A percentile compares a stretch with the other conserved stretches of the same genome.
These are phyloP conservation scores for Avahi laniger DNA, from an alignment of 2,797 vertebrate genomes.

Conservation along the genomic window DNA sequence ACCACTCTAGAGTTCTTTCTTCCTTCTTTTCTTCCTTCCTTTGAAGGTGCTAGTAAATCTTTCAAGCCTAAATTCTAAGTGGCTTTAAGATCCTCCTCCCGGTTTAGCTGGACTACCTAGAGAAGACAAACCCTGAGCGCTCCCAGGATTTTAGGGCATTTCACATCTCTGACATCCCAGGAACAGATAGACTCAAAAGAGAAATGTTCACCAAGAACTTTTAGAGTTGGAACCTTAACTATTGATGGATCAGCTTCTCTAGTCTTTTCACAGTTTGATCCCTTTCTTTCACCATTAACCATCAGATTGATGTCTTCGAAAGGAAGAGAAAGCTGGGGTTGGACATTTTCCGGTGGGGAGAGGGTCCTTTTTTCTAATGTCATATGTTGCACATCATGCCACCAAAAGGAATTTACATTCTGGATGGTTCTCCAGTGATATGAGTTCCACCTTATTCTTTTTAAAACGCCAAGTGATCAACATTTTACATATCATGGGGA, in stretches of 20 bases:
- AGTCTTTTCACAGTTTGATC: neutral
- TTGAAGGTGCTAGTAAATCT: neutral
- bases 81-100: neutral
- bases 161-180: neutral
- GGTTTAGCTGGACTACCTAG: neutral
- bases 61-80: neutral
- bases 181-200: neutral
- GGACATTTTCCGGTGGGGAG: neutral
- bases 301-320: neutral
- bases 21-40: neutral
- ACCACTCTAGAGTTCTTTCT: neutral
- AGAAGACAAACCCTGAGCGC: neutral
- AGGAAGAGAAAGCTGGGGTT: neutral
- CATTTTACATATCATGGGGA: neutral
- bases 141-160: neutral
- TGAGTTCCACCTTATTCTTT: neutral
- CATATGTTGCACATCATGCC: neutral
- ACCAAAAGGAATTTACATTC: neutral
- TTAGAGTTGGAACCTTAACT: neutral
- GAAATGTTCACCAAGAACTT: neutral
- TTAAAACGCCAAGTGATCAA: neutral
- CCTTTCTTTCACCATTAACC: neutral
- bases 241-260: neutral
- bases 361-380: neutral
- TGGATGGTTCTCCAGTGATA: neutral